phyloP scores from a whole-genome alignment of 2,797 vertebrate species.

The Iguana delicatissima region DNA sequence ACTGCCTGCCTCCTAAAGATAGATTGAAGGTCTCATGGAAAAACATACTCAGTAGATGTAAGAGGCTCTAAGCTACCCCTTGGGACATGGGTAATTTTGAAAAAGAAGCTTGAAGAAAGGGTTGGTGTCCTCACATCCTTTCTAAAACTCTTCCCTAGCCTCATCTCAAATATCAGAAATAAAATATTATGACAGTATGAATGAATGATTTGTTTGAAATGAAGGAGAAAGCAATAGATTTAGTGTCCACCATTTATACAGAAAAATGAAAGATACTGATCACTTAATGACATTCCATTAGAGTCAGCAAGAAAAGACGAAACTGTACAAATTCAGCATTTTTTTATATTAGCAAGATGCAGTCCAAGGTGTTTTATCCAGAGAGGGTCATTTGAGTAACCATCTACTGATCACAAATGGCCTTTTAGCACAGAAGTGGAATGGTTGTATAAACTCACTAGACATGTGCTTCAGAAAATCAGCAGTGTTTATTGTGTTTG shows the following conservation, averaged over 20 bases:
- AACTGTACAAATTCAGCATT: background rate
- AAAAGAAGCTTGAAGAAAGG: background rate
- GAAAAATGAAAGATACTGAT: background rate
- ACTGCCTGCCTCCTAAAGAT: conserved; percentile 5
- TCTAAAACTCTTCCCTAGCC: conserved; percentile 24
- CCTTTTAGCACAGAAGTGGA: background rate
- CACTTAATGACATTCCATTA: conserved; percentile 23
- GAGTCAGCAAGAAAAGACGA: background rate
- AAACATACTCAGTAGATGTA: conserved; percentile 21
- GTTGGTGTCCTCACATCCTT: background rate
- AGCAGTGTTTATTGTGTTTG: background rate
- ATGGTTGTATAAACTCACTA: conserved; percentile 37
- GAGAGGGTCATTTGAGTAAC: background rate
- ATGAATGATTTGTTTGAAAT: conserved; percentile 19
- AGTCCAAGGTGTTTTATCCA: background rate
- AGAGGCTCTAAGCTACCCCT: background rate
- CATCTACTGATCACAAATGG: conserved; percentile 16
- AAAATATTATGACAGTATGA: conserved; percentile 24
- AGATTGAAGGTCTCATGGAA: conserved; percentile 22
- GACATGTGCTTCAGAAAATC: background rate
- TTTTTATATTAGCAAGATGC: background rate
- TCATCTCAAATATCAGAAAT: background rate
- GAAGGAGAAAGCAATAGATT: background rate
- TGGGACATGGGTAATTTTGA: background rate
- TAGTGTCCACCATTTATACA: background rate